phyloP scores from a whole-genome alignment of 2,888 invertebrate species.

The Stenotaenia linearis region DNA sequence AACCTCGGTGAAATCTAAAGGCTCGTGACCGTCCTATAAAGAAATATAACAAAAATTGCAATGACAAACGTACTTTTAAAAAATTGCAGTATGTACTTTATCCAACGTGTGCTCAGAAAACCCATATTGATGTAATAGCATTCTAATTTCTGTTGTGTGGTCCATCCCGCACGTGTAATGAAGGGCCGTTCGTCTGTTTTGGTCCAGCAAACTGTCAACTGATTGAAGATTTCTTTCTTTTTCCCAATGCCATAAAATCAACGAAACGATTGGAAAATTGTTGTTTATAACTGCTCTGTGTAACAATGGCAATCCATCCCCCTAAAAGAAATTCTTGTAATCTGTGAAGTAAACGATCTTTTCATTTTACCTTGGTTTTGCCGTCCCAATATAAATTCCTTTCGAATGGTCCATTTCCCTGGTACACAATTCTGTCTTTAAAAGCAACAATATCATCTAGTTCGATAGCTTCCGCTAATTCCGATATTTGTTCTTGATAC shows the following conservation, averaged over 20 bases:
- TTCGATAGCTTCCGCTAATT: constrained; percentile 34
- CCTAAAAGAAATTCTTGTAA: constrained; percentile 34
- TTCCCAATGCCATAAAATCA: constrained; percentile 35
- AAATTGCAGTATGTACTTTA: constrained; percentile 35
- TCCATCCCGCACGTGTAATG: constrained; percentile 38
- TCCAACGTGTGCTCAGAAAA: constrained; percentile 40
- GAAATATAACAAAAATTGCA: neutral
- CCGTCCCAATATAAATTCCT: constrained; percentile 35
- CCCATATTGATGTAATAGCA: constrained; percentile 36
- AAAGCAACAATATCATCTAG: constrained; percentile 33
- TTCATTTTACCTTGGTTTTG: constrained; percentile 33
- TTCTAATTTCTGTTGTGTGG: neutral
- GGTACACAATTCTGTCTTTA: constrained; percentile 5
- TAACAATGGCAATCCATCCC: constrained; percentile 39
- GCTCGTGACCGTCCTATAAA: constrained; percentile 39
- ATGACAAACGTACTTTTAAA: neutral
- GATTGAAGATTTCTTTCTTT: constrained; percentile 21
- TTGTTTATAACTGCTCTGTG: constrained; percentile 38
- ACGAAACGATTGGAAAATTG: constrained; percentile 35
- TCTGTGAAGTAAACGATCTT: neutral
- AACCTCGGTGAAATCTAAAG: constrained; percentile 39
- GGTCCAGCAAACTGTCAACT: constrained; percentile 36
- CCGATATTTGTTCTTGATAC: constrained; percentile 33
- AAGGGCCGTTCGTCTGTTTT: constrained; percentile 38
- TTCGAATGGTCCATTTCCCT: constrained; percentile 30